A percentile compares a stretch with the other conserved stretches of the same genome.
Conservation (phyloP, 2,113 vertebrate species). For the Sisor rabdophorus region DNA sequence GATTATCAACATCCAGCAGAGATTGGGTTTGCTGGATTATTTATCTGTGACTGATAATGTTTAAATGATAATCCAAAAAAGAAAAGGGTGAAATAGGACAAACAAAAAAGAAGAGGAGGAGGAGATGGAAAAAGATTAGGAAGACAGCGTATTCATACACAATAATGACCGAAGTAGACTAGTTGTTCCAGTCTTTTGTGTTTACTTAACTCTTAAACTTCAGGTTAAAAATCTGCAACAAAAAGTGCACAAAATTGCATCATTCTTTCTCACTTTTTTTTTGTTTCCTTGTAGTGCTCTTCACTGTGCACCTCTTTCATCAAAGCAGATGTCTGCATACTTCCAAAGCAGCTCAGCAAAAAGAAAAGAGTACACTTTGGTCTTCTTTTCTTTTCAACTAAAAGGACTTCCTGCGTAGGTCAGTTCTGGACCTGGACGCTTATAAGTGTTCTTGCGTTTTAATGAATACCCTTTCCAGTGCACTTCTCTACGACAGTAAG, state of each 20-base stretch:
- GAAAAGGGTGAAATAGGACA: neutral
- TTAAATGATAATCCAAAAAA: neutral
- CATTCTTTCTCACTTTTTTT: neutral
- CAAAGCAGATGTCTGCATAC: neutral
- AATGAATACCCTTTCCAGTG: neutral
- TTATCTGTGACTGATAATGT: neutral
- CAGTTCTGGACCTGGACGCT: neutral
- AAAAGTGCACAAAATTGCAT: too few species aligned
- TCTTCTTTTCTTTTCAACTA: neutral
- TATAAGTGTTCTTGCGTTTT: neutral
- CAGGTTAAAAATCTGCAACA: neutral
- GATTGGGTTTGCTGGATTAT: neutral
- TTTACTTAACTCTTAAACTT: neutral
- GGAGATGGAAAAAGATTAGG: too few species aligned
- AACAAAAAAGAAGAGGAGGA: neutral
- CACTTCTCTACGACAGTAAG: neutral
- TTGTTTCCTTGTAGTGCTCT: neutral
- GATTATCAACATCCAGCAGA: neutral
- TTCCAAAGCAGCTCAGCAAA: neutral
- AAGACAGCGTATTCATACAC: neutral
- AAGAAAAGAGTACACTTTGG: neutral
- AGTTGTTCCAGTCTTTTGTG: neutral
- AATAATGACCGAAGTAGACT: neutral
- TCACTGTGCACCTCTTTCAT: too few species aligned
- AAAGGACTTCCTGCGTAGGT: neutral